A percentile compares a stretch with the other conserved stretches of the same genome.
Conservation (phyloP, 2,888 invertebrate species). For the Caenorhabditis wallacei region DNA sequence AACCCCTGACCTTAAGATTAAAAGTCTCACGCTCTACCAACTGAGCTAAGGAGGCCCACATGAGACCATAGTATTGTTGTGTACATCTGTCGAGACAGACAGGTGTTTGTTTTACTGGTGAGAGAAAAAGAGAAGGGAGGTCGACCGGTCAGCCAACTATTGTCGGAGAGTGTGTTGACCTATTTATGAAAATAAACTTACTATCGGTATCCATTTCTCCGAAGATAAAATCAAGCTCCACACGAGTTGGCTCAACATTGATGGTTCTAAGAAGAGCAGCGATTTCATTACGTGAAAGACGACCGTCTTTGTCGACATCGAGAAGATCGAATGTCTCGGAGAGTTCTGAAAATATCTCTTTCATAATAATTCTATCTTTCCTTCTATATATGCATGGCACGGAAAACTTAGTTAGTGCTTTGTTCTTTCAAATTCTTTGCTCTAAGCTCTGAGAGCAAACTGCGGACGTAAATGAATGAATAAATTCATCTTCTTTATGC, state of each 20-base stretch:
- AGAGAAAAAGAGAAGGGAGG: no score
- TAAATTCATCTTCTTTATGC: conserved; percentile 51
- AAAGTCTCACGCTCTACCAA: conserved; percentile 80
- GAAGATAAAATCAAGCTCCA: conserved; percentile 82
- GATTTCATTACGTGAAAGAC: conserved; percentile 79
- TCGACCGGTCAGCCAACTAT: background rate
- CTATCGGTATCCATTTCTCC: conserved; percentile 81
- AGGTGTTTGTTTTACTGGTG: no score
- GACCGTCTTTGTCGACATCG: conserved; percentile 82
- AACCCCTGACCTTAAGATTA: conserved; percentile 77
- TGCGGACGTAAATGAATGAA: conserved; percentile 50
- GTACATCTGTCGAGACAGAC: conserved; percentile 3
- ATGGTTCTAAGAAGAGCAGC: conserved; percentile 81
- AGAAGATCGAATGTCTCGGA: conserved; percentile 82
- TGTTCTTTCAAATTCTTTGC: conserved; percentile 38
- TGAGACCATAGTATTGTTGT: background rate
- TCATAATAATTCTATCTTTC: background rate
- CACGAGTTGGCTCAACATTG: conserved; percentile 81
- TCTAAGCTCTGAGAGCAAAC: conserved; percentile 30
- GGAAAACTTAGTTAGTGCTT: conserved; percentile 9
- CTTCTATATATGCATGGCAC: background rate
- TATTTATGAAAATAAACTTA: conserved; percentile 61
- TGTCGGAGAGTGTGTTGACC: background rate
- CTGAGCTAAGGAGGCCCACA: conserved; percentile 76
- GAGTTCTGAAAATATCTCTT: conserved; percentile 74